These are phyloP conservation scores for Triplophysa tibetana DNA, from an alignment of 2,113 vertebrate species.

Conservation along the genomic window DNA sequence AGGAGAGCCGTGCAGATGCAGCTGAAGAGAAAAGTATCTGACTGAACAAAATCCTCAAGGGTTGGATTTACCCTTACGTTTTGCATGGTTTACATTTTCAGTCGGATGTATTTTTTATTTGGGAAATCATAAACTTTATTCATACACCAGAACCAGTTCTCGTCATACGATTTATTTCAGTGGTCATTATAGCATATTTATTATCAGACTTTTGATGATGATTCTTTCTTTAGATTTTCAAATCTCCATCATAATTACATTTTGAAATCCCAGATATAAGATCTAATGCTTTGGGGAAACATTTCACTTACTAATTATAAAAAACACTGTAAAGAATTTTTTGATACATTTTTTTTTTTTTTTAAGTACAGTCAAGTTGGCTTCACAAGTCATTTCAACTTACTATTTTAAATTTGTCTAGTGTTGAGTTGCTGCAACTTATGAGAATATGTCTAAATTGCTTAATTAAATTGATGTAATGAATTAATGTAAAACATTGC, in stretches of 20 bases:
- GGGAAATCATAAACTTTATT: neutral
- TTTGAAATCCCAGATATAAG: conserved; percentile 7
- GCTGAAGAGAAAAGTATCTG: conserved; percentile 74
- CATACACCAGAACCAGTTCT: neutral
- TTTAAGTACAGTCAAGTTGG: no score
- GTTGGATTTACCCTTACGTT: neutral
- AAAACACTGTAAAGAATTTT: no score
- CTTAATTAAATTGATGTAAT: no score
- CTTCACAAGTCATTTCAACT: no score
- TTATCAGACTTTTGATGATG: no score
- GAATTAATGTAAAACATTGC: no score
- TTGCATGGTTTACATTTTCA: neutral
- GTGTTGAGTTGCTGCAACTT: no score
- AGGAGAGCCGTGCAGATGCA: conserved; percentile 71
- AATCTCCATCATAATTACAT: neutral
- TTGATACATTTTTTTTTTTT: no score
- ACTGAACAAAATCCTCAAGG: neutral
- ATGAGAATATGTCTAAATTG: no score
- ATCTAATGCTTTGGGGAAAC: neutral
- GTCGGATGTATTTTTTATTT: neutral
- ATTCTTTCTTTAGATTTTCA: neutral
- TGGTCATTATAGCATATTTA: neutral
- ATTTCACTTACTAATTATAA: neutral
- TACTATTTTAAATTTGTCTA: no score
- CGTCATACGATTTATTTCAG: neutral